Conservation (phyloP, 2,113 vertebrate species). For the Ammodramus savannarum region DNA sequence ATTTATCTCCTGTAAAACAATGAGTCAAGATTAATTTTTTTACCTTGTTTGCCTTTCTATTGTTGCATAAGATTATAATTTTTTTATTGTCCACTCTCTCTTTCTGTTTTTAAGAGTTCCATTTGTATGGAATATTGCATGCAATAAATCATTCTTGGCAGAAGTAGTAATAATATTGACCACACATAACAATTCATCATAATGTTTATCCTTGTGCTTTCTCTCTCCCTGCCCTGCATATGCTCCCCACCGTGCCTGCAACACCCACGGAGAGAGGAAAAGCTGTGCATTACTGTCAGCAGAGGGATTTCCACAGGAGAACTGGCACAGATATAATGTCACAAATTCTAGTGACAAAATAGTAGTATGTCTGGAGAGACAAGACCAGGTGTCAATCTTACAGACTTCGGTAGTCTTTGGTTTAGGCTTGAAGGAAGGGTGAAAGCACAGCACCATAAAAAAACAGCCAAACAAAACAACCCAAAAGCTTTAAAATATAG, state of each 20-base stretch:
- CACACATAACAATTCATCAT: background rate
- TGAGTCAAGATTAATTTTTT: background rate
- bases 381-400: background rate
- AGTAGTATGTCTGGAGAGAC: background rate
- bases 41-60: background rate
- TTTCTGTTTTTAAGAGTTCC: background rate
- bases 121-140: background rate
- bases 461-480: background rate
- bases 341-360: background rate
- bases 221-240: background rate
- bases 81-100: background rate
- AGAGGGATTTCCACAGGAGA: background rate
- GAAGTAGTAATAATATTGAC: conserved; percentile 3
- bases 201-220: background rate
- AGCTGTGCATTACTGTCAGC: background rate
- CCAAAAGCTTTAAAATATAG: background rate
- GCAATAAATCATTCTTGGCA: background rate
- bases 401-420: background rate
- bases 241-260: background rate
- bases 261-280: background rate
- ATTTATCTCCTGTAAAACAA: background rate
- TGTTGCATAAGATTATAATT: background rate
- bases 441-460: background rate
- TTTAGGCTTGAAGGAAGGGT: background rate
- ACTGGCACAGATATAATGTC: background rate